Conservation (phyloP, 2,888 invertebrate species). For the Luperina testacea region DNA sequence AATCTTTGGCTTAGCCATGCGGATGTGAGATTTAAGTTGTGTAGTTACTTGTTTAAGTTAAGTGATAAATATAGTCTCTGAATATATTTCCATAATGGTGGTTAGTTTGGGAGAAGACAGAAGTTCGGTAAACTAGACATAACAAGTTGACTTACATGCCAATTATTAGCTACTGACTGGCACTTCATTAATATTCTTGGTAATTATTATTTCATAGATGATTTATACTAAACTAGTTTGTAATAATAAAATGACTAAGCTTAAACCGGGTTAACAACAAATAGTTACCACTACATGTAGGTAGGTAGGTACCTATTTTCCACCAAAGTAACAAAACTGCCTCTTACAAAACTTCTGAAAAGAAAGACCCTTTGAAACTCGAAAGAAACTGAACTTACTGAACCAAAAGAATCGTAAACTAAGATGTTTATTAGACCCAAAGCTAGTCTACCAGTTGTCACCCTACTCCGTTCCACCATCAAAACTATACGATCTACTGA, state of each 20-base stretch:
- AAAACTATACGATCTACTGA: constrained; percentile 70
- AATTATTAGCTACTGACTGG: constrained; percentile 1
- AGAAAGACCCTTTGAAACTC: constrained; percentile 35
- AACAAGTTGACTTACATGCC: neutral
- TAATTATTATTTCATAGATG: neutral
- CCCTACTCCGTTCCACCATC: constrained; percentile 65
- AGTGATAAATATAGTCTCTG: constrained; percentile 53
- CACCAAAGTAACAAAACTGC: constrained; percentile 20
- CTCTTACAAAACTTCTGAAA: constrained; percentile 18
- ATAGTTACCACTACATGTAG: neutral
- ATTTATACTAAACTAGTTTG: neutral
- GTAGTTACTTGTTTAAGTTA: constrained; percentile 53
- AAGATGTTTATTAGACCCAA: constrained; percentile 52
- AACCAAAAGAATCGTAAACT: constrained; percentile 44
- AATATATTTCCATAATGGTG: constrained; percentile 17
- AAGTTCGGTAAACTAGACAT: neutral
- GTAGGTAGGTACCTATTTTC: neutral
- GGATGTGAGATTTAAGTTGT: constrained; percentile 58
- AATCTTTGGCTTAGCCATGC: constrained; percentile 55
- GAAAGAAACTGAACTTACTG: constrained; percentile 28
- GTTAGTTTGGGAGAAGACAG: constrained; percentile 17
- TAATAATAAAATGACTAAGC: neutral
- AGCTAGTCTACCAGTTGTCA: constrained; percentile 61
- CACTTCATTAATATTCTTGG: neutral
- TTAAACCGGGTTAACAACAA: no score